Evolutionary conservation across 1,140 invertebrate genomes (phyloP).

Genomic region (Macrostomum lignano): DNA sequence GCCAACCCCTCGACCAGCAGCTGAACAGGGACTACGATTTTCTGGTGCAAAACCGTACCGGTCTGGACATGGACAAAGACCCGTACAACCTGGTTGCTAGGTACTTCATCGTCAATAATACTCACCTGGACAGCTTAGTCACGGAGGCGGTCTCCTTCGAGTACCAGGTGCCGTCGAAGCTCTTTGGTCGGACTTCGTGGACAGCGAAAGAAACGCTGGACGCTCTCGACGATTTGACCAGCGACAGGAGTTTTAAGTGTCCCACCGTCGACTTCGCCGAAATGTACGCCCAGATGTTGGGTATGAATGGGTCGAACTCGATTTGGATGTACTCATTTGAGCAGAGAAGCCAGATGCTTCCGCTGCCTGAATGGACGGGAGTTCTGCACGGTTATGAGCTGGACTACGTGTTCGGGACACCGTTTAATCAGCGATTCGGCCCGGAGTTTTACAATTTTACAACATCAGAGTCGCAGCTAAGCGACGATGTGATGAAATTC

Average conservation of each 20-base stretch:
- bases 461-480: conserved; percentile 41
- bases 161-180: background rate
- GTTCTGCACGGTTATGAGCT: conserved; percentile 2
- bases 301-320: too few relatives aligned
- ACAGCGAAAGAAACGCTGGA: background rate
- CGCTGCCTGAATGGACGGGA: background rate
- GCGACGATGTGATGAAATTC: conserved; percentile 49
- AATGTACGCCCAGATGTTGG: too few relatives aligned
- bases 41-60: too few relatives aligned
- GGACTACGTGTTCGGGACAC: background rate
- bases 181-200: conserved; percentile 1
- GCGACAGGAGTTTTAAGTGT: background rate
- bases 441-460: conserved; percentile 34
- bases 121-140: too few relatives aligned
- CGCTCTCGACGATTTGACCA: background rate
- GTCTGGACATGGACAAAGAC: too few relatives aligned
- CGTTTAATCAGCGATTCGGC: background rate
- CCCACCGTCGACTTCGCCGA: background rate
- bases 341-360: background rate
- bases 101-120: too few relatives aligned
- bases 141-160: too few relatives aligned
- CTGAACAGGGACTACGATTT: too few relatives aligned
- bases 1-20: too few relatives aligned
- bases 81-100: too few relatives aligned
- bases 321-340: conserved; percentile 2